These are phyloP conservation scores for Drosophila borborema DNA, from an alignment of 2,888 invertebrate genomes.

Conservation along the genomic window DNA sequence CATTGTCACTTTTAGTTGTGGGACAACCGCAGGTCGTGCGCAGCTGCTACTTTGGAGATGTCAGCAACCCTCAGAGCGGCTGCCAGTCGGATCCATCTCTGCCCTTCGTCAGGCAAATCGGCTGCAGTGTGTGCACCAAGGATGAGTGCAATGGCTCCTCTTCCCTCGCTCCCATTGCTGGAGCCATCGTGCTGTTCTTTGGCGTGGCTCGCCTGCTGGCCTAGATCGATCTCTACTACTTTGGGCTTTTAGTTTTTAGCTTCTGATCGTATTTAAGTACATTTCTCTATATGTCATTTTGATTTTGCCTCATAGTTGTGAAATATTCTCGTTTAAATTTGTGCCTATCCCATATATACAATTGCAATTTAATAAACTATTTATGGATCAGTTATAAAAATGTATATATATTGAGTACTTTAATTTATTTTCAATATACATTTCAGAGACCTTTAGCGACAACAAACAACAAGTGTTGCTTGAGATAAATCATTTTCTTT, in stretches of 20 bases:
- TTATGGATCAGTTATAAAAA: conserved; percentile 9
- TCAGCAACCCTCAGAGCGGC: conserved; percentile 73
- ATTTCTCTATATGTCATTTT: conserved; percentile 26
- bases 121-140: conserved; percentile 82
- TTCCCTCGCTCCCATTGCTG: conserved; percentile 71
- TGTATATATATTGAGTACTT: not conserved
- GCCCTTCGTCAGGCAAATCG: conserved; percentile 79
- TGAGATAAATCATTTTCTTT: not conserved
- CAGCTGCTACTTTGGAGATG: conserved; percentile 82
- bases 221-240: conserved; percentile 68
- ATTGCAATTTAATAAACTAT: conserved; percentile 34
- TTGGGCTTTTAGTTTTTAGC: conserved; percentile 41
- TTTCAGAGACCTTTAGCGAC: too few species aligned
- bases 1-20: conserved; percentile 54
- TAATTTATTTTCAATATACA: not conserved
- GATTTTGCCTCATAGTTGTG: conserved; percentile 34
- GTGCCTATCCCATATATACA: conserved; percentile 27
- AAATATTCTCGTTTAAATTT: conserved; percentile 46
- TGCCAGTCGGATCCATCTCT: conserved; percentile 81
- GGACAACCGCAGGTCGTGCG: conserved; percentile 74
- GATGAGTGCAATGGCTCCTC: conserved; percentile 82
- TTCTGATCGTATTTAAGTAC: conserved; percentile 37
- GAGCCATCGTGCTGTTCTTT: conserved; percentile 75
- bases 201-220: conserved; percentile 80
- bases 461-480: too few species aligned